Evolutionary conservation across 2,888 invertebrate species (phyloP).

Genomic region (Rhagonycha fulva): DNA sequence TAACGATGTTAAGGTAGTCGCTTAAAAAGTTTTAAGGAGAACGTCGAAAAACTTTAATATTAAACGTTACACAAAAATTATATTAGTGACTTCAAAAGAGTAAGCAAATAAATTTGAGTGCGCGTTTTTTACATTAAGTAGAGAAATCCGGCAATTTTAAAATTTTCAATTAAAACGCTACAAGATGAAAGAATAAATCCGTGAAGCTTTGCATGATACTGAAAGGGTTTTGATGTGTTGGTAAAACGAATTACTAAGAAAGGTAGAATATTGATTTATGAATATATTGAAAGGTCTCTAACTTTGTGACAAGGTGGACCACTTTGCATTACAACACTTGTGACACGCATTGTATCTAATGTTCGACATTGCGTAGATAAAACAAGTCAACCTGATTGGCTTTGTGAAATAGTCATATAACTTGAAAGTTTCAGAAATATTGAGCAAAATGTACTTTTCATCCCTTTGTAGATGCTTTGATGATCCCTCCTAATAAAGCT

Average conservation of each 20-base stretch:
- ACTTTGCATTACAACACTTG: not conserved
- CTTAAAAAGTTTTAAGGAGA: not conserved
- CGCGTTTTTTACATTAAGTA: not conserved
- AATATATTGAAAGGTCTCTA: not conserved
- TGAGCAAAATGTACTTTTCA: too few species aligned
- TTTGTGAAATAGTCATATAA: too few species aligned
- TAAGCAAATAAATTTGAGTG: not conserved
- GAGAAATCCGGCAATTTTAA: not conserved
- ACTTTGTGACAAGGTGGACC: not conserved
- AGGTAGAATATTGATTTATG: not conserved
- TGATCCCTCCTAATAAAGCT: too few species aligned
- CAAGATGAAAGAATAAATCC: not conserved
- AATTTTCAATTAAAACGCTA: not conserved
- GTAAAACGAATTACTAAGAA: not conserved
- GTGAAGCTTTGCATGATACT: not conserved
- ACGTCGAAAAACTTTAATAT: not conserved
- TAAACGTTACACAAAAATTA: not conserved
- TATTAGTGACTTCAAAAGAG: not conserved
- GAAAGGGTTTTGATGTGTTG: not conserved
- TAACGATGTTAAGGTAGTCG: not conserved
- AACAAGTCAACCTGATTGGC: too few species aligned
- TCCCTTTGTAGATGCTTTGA: too few species aligned
- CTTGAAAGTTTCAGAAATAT: too few species aligned
- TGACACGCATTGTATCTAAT: not conserved
- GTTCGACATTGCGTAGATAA: not conserved